These are phyloP conservation scores for Cichladusa arquata DNA, from an alignment of 2,113 vertebrate genomes.

Conservation along the genomic window DNA sequence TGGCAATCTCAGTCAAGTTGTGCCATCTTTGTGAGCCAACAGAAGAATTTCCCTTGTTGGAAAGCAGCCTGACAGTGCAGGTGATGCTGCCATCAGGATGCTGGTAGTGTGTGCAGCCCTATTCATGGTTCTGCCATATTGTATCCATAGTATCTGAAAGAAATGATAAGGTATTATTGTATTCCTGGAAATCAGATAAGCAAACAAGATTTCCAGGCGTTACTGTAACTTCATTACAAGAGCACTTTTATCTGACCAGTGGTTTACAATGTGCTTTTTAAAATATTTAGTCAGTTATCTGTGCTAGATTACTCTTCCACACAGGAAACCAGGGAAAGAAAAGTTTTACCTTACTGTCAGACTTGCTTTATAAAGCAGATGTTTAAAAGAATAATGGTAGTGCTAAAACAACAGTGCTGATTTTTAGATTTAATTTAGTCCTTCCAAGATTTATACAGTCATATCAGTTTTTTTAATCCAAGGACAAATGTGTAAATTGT, in stretches of 20 bases:
- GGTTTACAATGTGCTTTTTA: neutral
- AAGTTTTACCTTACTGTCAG: neutral
- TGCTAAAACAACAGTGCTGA: neutral
- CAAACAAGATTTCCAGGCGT: neutral
- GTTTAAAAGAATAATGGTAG: neutral
- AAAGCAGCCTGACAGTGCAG: neutral
- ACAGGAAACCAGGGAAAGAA: neutral
- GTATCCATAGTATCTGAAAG: neutral
- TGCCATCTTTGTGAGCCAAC: neutral
- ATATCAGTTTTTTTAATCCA: neutral
- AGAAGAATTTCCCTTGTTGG: neutral
- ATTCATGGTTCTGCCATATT: accelerated
- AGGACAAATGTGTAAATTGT: neutral
- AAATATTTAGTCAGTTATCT: neutral
- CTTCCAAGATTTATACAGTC: neutral
- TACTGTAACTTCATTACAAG: neutral
- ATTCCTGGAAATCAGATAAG: neutral
- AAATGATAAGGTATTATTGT: neutral
- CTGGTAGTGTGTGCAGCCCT: neutral
- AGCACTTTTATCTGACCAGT: neutral
- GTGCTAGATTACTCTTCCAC: neutral
- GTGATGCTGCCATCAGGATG: neutral
- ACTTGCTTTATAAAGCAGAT: neutral
- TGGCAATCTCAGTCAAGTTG: neutral
- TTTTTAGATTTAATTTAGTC: neutral